Evolutionary conservation across 2,113 vertebrate genomes (phyloP), one percentile per base, ranked within the genome.

Genomic region (Catharus fuscescens): DNA sequence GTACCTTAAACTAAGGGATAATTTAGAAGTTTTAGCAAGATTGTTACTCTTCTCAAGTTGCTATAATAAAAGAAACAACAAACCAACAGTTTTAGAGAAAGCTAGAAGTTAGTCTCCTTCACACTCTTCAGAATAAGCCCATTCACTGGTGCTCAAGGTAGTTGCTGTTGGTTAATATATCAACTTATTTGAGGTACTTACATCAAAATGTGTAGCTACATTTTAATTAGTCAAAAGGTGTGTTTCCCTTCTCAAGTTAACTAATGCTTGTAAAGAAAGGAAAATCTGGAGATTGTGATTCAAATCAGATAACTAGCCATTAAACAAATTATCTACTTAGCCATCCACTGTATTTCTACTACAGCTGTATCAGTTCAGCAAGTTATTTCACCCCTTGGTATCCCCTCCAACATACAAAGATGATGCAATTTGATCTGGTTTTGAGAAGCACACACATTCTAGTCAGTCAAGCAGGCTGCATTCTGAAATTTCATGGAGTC

Each of bases 401-500:
- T 24, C 44, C 79, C n/a, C 24, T 88, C 80, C 6, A 15, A 36
- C 38, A 70, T 25, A 31, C 2, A 74, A 80, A 90, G 18, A 65
- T 12, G 72, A 29, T 14, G 48, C 82, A 36, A 73, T 42, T 70
- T 80, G 12, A 66, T 60, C 40, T 57, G 31, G 19, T 57, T 62
- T 47, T 85, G 40, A 34, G 53, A 93, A 83, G 73, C 21, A 86
- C 83, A 80, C 54, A 91, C 80, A 62, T 7, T n/a, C 29, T 6
- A 32, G 15, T n/a, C 53, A 96, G 50, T 86, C 57, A 90, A 66
- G 45, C 28, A 85, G 31, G 62, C 20, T n/a, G n/a, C 48, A 76
- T 72, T 25, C 53, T 93, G 42, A 96, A 95, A 95, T 88, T 80
- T 88, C 66, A 82, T 45, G 65, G 36, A 45, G 62, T 24, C 42